Base-by-base conservation (phyloP, 2,888 invertebrate species). In the Watsonalla binaria region DNA sequence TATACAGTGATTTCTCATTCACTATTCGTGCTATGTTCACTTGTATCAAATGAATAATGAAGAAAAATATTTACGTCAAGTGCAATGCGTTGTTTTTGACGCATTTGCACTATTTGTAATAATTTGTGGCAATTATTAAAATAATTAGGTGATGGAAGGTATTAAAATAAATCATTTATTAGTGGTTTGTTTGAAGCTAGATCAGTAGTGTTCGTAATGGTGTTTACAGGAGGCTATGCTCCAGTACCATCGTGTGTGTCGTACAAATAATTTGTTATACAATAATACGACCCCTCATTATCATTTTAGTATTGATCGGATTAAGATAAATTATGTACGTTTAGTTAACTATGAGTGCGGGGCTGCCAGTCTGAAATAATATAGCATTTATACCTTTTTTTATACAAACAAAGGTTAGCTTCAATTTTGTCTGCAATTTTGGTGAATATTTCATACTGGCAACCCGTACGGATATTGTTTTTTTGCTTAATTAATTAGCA, bases 401-500 rank as follows among this genome's bases (percentile, higher is more conserved):
- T 35, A 13, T n/a, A 33, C 42, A 54, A 50, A 52, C 9, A 48
- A 53, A 42, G 6, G 46, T 47, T 47, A 35, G 51, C 51, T 47
- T 47, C 51, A 47, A 54, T 54, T 39, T 51, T 14, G 51, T 34
- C 55, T 58, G 51, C 33, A 34, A 35, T 48, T 34, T 48, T 34
- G 35, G n/a, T n/a, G n/a, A 64, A 37, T 7, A 37, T 70, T 71
- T 69, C 62, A 55, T 60, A 55, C 68, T 82, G 84, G 81, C 81
- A 82, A 80, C 75, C 73, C 66, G 54, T 54, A 54, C 53, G 57
- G 47, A 52, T 58, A 72, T 74, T 74, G 74, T 69, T 63, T 73
- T 69, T 76, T 78, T 65, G 66, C 67, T 72, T 76, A 68, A 72
- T 74, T 77, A 72, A 74, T 66, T 72, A 74, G 68, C 82, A 72